Evolutionary conservation across 2,888 invertebrate genomes (phyloP).

Genomic region (Cheilosia vulpina): DNA sequence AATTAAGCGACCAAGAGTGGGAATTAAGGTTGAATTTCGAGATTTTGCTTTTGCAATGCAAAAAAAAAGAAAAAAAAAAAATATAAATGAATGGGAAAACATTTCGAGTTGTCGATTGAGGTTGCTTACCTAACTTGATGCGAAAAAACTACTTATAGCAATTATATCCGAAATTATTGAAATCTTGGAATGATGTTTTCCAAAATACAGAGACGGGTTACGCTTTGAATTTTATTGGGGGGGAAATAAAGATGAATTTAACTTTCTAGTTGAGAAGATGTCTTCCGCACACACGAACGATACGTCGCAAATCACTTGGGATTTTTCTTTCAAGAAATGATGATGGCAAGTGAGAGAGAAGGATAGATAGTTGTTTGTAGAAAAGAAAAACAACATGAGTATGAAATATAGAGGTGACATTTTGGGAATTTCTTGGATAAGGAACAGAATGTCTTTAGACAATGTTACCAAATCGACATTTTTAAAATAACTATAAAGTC

Average conservation of each 20-base stretch:
- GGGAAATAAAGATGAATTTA: constrained; percentile 45
- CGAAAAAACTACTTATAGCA: constrained; percentile 10
- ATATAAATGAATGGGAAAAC: neutral
- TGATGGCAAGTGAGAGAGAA: constrained; percentile 7
- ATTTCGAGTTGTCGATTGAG: neutral
- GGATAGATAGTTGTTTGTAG: neutral
- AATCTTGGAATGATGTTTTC: constrained; percentile 47
- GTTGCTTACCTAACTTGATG: constrained; percentile 63
- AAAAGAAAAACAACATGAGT: constrained; percentile 2
- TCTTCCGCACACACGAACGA: constrained; percentile 44
- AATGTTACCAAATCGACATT: neutral
- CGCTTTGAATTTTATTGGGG: constrained; percentile 51
- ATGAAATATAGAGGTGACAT: constrained; percentile 18
- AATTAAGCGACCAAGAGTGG: constrained; percentile 20
- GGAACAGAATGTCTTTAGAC: constrained; percentile 49
- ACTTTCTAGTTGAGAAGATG: constrained; percentile 64
- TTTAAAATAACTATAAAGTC: no score
- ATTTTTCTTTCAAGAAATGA: constrained; percentile 27
- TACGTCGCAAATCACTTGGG: constrained; percentile 63
- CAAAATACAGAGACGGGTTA: constrained; percentile 51
- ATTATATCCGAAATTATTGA: constrained; percentile 71
- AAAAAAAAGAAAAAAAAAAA: constrained; percentile 10
- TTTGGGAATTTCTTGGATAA: neutral
- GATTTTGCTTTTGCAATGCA: constrained; percentile 2
- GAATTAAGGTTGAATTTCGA: constrained; percentile 49